Evolutionary conservation across 2,888 invertebrate genomes (phyloP), one percentile per base, ranked within the genome.

Genomic region (Sinohyriopsis cumingii): DNA sequence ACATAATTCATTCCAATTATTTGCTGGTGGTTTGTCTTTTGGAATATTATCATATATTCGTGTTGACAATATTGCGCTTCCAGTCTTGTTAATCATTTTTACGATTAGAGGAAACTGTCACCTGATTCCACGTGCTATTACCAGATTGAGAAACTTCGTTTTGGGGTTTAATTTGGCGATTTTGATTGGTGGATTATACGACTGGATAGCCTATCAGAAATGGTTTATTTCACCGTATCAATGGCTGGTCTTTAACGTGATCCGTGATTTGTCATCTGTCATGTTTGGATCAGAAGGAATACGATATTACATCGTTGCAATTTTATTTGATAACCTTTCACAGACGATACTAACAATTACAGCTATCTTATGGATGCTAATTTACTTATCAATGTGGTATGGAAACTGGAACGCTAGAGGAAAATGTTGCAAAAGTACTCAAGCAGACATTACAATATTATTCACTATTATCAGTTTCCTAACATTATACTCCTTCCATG

Each of bases 241-340:
- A 66, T 84, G 84, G 84, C 66, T 81, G 19, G 66, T 69, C 28
- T 84, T 84, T 66, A 84, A 84, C 56, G 78, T 83, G 0, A 20
- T 73, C 3, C 45, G 45, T 45, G 75, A 80, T 55, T 68, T 71
- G 12, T 72, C 82, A 12, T 55, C 68, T 15, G 24, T 63, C 5
- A 56, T 83, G 1, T 82, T 83, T 57, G 83, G 83, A 0, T 45
- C 45, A 45, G 45, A 45, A 45, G 45, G 45, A 71, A 19, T 22
- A 63, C 45, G 15, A 15, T 45, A 45, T 45, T 45, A 45, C 45
- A 45, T 45, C 45, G 45, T 45, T 45, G 45, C 45, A 45, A 63
- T 68, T 56, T 28, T 66, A 12, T 15, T 68, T n/a, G 22, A 68
- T 15, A 60, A 69, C 45, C 59, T 70, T 12, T 69, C 72, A n/a